Evolutionary conservation across 2,113 vertebrate species (phyloP).

Genomic region (Stigmatopora nigra): DNA sequence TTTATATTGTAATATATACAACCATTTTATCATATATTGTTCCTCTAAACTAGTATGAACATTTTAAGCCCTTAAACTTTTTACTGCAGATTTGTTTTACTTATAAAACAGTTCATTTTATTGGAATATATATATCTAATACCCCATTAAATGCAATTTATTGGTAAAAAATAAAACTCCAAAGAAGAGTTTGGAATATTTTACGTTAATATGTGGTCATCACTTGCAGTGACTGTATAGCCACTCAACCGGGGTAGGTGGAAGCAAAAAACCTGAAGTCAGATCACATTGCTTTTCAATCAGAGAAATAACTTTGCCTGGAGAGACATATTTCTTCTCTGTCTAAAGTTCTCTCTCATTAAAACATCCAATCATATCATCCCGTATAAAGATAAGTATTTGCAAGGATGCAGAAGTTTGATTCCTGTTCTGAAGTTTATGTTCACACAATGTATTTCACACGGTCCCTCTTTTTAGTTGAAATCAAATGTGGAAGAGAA

Average conservation of each 20-base stretch:
- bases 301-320: neutral
- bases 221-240: neutral
- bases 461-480: slow-evolving; percentile 10
- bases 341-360: neutral
- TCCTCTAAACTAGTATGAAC: too few relatives aligned
- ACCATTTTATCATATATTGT: neutral
- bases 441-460: neutral
- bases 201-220: neutral
- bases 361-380: neutral
- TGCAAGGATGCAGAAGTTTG: slow-evolving; percentile 2
- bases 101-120: neutral
- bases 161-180: neutral
- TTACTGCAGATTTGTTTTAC: neutral
- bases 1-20: neutral
- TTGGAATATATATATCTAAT: too few relatives aligned
- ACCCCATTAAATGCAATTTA: neutral
- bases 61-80: neutral
- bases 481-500: slow-evolving; percentile 3
- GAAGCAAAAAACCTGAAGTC: neutral
- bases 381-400: neutral
- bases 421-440: slow-evolving; percentile 13
- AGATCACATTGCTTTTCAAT: neutral
- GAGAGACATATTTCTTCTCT: neutral
- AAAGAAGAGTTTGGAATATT: neutral
- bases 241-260: neutral